These are phyloP conservation scores for Hyposoter dolosus DNA, from an alignment of 2,888 invertebrate species.

Conservation along the genomic window DNA sequence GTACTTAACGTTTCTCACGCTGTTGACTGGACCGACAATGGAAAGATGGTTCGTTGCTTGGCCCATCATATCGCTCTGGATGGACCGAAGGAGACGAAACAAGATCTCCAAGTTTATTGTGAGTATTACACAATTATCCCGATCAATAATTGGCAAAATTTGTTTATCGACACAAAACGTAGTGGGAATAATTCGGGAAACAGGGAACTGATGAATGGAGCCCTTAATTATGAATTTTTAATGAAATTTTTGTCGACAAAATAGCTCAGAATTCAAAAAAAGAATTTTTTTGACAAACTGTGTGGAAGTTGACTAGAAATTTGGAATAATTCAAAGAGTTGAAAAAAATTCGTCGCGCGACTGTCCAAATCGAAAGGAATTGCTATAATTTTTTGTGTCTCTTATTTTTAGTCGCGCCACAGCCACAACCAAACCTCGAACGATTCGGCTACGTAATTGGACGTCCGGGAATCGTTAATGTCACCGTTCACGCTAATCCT, in stretches of 20 bases:
- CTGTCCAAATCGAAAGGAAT: not conserved
- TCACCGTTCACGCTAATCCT: conserved; percentile 91
- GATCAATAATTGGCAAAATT: not conserved
- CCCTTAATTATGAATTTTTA: not conserved
- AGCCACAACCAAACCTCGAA: conserved; percentile 86
- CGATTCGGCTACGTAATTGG: conserved; percentile 92
- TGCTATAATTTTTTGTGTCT: conserved; percentile 19
- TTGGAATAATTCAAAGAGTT: conserved; percentile 1
- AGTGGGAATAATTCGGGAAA: not conserved
- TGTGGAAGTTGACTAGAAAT: not conserved
- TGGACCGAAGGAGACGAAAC: conserved; percentile 81
- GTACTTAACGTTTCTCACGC: conserved; percentile 88
- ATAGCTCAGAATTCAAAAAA: not conserved
- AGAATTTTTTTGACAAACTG: not conserved
- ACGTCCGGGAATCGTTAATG: conserved; percentile 89
- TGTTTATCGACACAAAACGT: not conserved
- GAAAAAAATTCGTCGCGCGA: not conserved
- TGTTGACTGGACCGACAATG: conserved; percentile 89
- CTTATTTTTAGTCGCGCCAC: conserved; percentile 87
- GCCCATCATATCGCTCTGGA: conserved; percentile 89
- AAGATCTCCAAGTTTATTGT: conserved; percentile 87
- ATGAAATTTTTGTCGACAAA: not conserved
- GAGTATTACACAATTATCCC: conserved; percentile 79
- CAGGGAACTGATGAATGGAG: no score
- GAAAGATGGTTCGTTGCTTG: conserved; percentile 88